phyloP scores from a whole-genome alignment of 2,888 invertebrate genomes.

The Drosophila atripex region DNA sequence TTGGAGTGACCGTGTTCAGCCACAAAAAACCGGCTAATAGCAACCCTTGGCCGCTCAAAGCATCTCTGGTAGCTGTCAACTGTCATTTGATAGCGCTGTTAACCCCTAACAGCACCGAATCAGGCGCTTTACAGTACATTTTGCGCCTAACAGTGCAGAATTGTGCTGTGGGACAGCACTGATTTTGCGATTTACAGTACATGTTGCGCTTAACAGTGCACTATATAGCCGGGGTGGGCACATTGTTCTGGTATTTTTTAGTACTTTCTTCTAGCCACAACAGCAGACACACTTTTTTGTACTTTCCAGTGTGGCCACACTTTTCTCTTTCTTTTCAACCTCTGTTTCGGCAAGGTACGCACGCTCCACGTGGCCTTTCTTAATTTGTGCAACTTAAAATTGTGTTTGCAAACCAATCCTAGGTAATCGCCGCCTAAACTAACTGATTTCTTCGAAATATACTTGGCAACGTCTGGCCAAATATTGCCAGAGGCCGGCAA shows the following conservation, averaged over 20 bases:
- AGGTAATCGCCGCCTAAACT: conserved; percentile 82
- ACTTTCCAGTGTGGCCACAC: conserved; percentile 18
- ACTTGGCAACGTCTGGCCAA: background rate
- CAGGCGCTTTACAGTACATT: too few species aligned
- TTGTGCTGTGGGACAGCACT: too few species aligned
- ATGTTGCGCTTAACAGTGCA: too few species aligned
- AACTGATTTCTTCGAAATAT: conserved; percentile 37
- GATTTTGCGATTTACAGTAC: too few species aligned
- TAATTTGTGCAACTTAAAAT: conserved; percentile 69
- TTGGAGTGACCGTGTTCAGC: background rate
- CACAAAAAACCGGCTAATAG: background rate
- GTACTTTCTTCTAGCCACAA: background rate
- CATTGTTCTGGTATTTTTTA: background rate
- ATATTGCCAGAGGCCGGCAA: background rate
- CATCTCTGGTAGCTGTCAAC: too few species aligned
- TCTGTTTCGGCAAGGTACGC: conserved; percentile 1
- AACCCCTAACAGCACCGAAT: too few species aligned
- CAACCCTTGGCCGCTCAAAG: conserved; percentile 11
- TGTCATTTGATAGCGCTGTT: too few species aligned
- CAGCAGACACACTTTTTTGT: background rate
- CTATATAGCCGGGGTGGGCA: too few species aligned
- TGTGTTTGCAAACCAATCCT: conserved; percentile 83
- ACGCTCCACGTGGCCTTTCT: conserved; percentile 32
- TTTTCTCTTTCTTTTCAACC: conserved; percentile 80
- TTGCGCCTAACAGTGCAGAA: too few species aligned